Evolutionary conservation across 1,140 invertebrate genomes (phyloP).

Genomic region (Scylla paramamosain): DNA sequence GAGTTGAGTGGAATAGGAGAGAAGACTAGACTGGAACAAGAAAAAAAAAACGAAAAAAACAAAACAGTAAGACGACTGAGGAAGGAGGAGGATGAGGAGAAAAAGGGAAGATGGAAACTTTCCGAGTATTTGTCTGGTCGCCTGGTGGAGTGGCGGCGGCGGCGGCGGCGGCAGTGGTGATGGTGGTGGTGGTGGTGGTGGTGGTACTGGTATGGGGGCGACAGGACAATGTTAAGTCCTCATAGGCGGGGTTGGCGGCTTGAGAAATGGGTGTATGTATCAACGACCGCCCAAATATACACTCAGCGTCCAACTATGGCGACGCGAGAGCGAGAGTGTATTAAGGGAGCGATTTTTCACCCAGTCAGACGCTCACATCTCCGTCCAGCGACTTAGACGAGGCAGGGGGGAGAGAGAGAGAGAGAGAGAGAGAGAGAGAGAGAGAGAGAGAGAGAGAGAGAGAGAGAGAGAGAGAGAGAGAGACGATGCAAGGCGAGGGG

Average conservation of each 20-base stretch:
- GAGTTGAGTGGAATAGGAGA: neutral
- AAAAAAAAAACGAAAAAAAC: neutral
- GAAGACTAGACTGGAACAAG: neutral
- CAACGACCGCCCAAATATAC: constrained; percentile 1
- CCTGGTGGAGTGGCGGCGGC: neutral
- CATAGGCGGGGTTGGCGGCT: neutral
- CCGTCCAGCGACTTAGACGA: neutral
- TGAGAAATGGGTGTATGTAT: neutral
- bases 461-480: neutral
- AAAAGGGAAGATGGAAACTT: neutral
- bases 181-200: neutral
- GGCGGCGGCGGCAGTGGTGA: too few relatives aligned
- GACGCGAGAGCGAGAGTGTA: neutral
- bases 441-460: neutral
- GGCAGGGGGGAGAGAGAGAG: neutral
- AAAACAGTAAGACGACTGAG: neutral
- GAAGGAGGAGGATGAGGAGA: neutral
- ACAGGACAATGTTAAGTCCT: constrained; percentile 13
- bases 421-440: neutral
- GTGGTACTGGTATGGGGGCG: neutral
- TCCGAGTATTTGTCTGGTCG: neutral
- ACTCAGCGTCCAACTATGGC: neutral
- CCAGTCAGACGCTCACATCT: neutral
- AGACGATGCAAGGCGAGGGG: neutral
- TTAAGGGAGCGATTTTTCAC: constrained; percentile 30